phyloP scores from a whole-genome alignment of 2,888 invertebrate genomes.

The Athalia rosae region DNA sequence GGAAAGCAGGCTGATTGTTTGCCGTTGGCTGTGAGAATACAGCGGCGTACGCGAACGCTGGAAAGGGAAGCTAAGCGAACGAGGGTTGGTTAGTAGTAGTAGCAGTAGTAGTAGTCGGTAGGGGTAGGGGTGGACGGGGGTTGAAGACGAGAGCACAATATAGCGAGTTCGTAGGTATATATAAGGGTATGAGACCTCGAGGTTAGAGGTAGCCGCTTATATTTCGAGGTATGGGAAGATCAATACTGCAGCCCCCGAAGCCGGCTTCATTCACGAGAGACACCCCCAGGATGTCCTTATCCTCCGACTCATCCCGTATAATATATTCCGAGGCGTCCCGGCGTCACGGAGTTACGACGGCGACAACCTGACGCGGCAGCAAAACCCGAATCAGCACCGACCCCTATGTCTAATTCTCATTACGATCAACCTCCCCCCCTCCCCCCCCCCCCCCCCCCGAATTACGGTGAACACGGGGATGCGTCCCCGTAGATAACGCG shows the following conservation, averaged over 20 bases:
- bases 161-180: conserved; percentile 28
- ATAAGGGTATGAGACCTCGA: background rate
- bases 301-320: conserved; percentile 12
- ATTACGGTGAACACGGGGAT: no score
- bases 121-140: conserved; percentile 36
- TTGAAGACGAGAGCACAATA: conserved; percentile 37
- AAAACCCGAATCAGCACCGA: no score
- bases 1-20: conserved; percentile 56
- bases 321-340: no score
- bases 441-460: no score
- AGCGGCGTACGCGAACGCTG: conserved; percentile 37
- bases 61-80: conserved; percentile 29
- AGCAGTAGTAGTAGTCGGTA: conserved; percentile 21
- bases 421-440: no score
- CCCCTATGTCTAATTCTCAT: no score
- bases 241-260: conserved; percentile 64
- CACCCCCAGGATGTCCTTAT: background rate
- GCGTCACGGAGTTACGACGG: no score
- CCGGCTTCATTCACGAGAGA: conserved; percentile 63
- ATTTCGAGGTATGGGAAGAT: conserved; percentile 64
- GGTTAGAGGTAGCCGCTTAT: conserved; percentile 18
- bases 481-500: no score
- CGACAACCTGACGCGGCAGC: no score
- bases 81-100: conserved; percentile 7
- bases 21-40: conserved; percentile 50